Evolutionary conservation across 2,888 invertebrate species (phyloP), one percentile per base, ranked within the genome.

Genomic region (Drosophila mimetica): DNA sequence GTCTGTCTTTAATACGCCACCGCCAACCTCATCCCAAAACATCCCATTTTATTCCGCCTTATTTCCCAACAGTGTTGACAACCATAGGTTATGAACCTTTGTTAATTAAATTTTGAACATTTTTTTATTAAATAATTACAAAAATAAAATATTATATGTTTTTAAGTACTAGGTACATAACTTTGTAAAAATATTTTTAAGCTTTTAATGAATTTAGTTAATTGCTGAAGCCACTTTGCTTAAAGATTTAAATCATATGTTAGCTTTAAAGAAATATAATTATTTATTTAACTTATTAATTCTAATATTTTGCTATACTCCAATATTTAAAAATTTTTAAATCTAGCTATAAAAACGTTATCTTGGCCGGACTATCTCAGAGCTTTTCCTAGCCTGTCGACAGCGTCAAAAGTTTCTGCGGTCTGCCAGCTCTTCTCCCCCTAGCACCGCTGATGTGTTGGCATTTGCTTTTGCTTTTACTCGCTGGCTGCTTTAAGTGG

Each of bases 381-480:
- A 9, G 55, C n/a, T 37, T 37, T 51, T 37, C 11, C 11, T 13
- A 3, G 42, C 18, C 69, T 75, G 75, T 71, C 64, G 71, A 52
- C 64, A 69, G 58, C 73, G 75, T 85, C 77, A 82, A 77, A 79
- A 87, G 83, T 82, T 83, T 79, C 46, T 83, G 86, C 41, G 82
- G 86, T 60, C 70, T 70, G 48, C 61, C 64, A 54, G 70, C 64
- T 70, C 80, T 72, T 80, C 58, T 64, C 30, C 60, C 44, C 63
- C 44, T 32, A 18, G 66, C 69, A 54, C 63, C 42, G 69, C 69
- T 73, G 72, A 73, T 73, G 76, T 76, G 83, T 76, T 71, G 70
- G 71, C 63, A 64, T 74, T 71, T 73, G 69, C 67, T 60, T 74
- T 69, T 70, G 65, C 52, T 61, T 58, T 54, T 64, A 66, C 53